These are phyloP conservation scores for Cecropterus lyciades DNA, from an alignment of 1,140 invertebrate genomes.

Conservation along the genomic window DNA sequence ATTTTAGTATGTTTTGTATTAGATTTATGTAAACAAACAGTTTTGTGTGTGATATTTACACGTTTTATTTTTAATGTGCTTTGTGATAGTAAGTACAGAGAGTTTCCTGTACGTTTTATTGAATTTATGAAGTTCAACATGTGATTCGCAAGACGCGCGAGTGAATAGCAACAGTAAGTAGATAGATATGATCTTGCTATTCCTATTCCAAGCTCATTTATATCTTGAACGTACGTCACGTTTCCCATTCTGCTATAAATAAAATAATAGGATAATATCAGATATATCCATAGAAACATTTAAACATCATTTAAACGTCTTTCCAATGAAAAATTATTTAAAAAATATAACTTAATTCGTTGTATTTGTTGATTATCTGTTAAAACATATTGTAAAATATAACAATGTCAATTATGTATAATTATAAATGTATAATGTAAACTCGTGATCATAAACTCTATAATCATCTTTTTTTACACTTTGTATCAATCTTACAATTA, in stretches of 20 bases:
- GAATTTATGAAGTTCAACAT: conserved; percentile 17
- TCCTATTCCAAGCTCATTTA: not conserved
- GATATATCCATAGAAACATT: too few species aligned
- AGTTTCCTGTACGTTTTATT: conserved; percentile 1
- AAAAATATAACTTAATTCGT: too few species aligned
- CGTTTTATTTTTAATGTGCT: conserved; percentile 23
- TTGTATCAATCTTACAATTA: too few species aligned
- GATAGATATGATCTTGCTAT: not conserved
- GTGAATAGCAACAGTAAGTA: conserved; percentile 18
- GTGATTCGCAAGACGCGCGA: conserved; percentile 13
- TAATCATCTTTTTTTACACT: too few species aligned
- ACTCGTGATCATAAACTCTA: too few species aligned
- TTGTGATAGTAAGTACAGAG: not conserved
- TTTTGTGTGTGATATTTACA: conserved; percentile 53
- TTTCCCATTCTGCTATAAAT: not conserved
- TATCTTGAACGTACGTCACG: not conserved
- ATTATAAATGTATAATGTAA: too few species aligned
- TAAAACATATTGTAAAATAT: too few species aligned
- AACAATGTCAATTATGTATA: too few species aligned
- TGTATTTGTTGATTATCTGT: too few species aligned
- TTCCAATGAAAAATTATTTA: too few species aligned
- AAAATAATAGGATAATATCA: too few species aligned
- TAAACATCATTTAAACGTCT: too few species aligned
- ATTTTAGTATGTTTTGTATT: conserved; percentile 65
- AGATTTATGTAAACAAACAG: conserved; percentile 75